Conservation (phyloP, 2,888 invertebrate species). For the Drosophila demipolita region DNA sequence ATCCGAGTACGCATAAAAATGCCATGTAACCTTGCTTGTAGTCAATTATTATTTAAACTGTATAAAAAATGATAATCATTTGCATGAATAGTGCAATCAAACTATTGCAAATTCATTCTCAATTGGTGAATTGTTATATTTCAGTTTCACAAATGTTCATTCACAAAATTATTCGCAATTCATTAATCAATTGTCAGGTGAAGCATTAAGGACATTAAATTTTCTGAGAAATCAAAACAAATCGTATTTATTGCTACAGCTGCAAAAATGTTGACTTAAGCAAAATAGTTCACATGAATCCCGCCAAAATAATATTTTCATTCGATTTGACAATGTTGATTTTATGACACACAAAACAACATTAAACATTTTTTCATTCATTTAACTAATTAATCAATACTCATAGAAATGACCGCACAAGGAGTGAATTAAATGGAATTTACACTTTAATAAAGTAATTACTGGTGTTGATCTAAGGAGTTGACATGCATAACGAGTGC, state of each 20-base stretch:
- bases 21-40: not conserved
- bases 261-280: constrained; percentile 17
- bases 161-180: not conserved
- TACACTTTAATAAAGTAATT: not conserved
- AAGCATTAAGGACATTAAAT: not conserved
- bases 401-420: not conserved
- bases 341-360: constrained; percentile 51
- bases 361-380: not conserved
- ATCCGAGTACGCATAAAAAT: not conserved
- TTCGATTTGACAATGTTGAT: constrained; percentile 30
- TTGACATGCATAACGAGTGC: not conserved
- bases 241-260: constrained; percentile 21
- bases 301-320: constrained; percentile 20
- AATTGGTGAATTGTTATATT: not conserved
- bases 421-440: not conserved
- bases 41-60: not conserved
- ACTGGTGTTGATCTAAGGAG: not conserved
- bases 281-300: constrained; percentile 4
- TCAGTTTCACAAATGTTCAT: not conserved
- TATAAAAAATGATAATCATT: not conserved
- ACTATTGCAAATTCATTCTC: not conserved
- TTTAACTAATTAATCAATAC: not conserved
- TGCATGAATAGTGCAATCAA: not conserved
- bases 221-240: not conserved
- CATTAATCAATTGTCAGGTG: constrained; percentile 19